These are phyloP conservation scores for Strigamia crassipes DNA, from an alignment of 2,888 invertebrate species.

Conservation along the genomic window DNA sequence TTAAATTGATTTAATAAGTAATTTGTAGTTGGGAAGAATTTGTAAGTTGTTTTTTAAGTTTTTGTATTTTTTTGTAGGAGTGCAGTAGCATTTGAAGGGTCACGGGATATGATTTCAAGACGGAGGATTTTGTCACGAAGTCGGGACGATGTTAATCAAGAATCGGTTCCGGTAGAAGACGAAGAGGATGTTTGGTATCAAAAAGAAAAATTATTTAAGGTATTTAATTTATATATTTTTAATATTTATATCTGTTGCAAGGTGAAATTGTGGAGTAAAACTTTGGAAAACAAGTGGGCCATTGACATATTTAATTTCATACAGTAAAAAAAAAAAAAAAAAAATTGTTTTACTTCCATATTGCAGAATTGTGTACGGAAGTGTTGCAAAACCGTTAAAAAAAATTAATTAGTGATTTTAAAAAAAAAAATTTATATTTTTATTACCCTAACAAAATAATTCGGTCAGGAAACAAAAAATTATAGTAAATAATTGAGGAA, in stretches of 20 bases:
- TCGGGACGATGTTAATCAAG: slow-evolving; percentile 78
- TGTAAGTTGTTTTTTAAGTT: background rate
- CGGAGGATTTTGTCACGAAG: slow-evolving; percentile 89
- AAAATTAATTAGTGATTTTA: background rate
- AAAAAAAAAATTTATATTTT: too few species aligned
- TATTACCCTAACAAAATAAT: background rate
- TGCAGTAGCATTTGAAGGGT: background rate
- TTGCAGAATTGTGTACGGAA: background rate
- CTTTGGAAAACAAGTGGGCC: too few species aligned
- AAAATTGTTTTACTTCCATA: too few species aligned
- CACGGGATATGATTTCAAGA: slow-evolving; percentile 80
- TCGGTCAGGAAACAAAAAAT: background rate
- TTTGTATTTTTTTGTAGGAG: background rate
- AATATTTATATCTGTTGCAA: too few species aligned
- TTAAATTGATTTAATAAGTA: too few species aligned
- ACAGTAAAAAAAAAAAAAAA: too few species aligned
- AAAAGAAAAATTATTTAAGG: slow-evolving; percentile 13
- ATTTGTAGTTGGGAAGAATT: background rate
- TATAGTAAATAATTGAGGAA: background rate
- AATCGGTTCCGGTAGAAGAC: slow-evolving; percentile 46
- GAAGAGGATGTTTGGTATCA: slow-evolving; percentile 15
- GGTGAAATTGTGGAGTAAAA: too few species aligned
- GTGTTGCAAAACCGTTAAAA: background rate
- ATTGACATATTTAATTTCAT: too few species aligned
- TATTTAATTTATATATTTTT: too few species aligned